Conservation (phyloP, 1,140 invertebrate species). For the Drosophila suzukii region DNA sequence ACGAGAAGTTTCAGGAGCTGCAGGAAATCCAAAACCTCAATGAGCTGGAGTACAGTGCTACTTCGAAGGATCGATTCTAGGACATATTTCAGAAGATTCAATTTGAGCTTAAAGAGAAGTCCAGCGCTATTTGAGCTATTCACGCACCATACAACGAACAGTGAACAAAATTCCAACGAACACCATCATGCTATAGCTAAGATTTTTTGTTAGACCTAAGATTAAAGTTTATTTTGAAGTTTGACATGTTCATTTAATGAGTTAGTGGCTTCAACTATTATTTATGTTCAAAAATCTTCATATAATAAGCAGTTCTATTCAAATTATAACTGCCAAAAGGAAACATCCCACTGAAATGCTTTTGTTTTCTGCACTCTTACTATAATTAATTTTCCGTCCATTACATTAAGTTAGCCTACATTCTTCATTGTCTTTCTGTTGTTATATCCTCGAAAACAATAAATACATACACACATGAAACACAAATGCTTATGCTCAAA, state of each 20-base stretch:
- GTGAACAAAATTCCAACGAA: constrained; percentile 53
- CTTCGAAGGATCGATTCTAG: constrained; percentile 92
- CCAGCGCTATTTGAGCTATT: constrained; percentile 26
- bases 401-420: constrained; percentile 28
- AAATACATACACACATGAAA: constrained; percentile 9
- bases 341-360: constrained; percentile 9
- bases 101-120: constrained; percentile 78
- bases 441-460: constrained; percentile 1
- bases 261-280: constrained; percentile 29
- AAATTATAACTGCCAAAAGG: constrained; percentile 5
- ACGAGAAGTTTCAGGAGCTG: constrained; percentile 96
- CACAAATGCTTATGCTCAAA: constrained; percentile 50
- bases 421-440: not conserved
- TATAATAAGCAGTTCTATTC: not conserved
- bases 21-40: constrained; percentile 95
- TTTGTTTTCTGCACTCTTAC: not conserved
- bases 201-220: constrained; percentile 39
- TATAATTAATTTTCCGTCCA: constrained; percentile 41
- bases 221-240: constrained; percentile 22
- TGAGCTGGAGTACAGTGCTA: constrained; percentile 89
- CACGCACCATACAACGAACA: constrained; percentile 51
- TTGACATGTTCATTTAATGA: constrained; percentile 30
- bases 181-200: constrained; percentile 27
- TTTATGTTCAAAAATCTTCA: constrained; percentile 21
- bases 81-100: constrained; percentile 78